These are phyloP conservation scores for Umimayanthus kanabou DNA, from an alignment of 92 coral and sea anemone genomes.

Conservation along the genomic window DNA sequence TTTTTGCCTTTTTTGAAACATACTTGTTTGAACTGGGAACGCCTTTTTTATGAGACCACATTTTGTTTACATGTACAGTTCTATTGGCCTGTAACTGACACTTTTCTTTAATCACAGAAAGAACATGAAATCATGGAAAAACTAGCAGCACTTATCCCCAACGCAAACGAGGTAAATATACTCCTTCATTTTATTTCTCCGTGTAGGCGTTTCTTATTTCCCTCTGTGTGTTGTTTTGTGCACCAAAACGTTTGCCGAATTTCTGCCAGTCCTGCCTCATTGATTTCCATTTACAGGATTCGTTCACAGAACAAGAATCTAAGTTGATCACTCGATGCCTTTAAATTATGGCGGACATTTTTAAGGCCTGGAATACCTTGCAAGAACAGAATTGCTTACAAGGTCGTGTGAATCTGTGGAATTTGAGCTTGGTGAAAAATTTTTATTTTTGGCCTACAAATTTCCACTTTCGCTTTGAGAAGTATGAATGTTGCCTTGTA, in stretches of 20 bases:
- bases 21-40: background rate
- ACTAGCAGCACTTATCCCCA: slow-evolving; percentile 75
- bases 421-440: too few species aligned
- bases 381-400: too few species aligned
- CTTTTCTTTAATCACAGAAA: slow-evolving; percentile 51
- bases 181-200: background rate
- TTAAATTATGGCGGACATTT: too few species aligned
- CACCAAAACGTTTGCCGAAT: background rate
- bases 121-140: slow-evolving; percentile 80
- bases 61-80: background rate
- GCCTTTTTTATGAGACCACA: background rate
- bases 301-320: too few species aligned
- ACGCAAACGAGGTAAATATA: slow-evolving; percentile 84
- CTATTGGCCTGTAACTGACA: background rate
- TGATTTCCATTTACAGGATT: too few species aligned
- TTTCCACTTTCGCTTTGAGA: too few species aligned
- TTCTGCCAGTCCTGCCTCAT: background rate
- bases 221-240: background rate
- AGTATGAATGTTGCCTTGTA: too few species aligned
- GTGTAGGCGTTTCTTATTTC: background rate
- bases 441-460: too few species aligned
- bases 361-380: too few species aligned
- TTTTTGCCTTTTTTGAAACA: too few species aligned
- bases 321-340: too few species aligned
- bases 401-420: too few species aligned